Evolutionary conservation across 64 coral and sea anemone genomes (phyloP).

Genomic region (Actinia tenebrosa): DNA sequence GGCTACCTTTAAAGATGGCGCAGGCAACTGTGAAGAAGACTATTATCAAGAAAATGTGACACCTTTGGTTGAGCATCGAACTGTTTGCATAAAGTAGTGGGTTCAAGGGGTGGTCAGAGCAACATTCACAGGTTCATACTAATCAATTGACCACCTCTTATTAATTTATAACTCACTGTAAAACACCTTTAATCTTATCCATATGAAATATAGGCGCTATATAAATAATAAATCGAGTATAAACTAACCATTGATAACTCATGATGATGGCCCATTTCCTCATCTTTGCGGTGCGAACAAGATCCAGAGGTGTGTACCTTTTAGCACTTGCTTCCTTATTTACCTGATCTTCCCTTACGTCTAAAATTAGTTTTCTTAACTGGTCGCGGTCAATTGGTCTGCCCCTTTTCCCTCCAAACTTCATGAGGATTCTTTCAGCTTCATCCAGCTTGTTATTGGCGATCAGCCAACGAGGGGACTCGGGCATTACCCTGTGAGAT

Average conservation of each 20-base stretch:
- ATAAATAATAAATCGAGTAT: too few species aligned
- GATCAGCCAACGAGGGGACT: conserved; percentile 39
- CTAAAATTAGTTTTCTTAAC: background rate
- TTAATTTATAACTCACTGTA: too few species aligned
- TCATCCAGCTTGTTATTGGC: conserved; percentile 28
- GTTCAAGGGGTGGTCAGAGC: too few species aligned
- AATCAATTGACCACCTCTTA: too few species aligned
- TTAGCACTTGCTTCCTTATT: background rate
- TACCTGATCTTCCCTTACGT: background rate
- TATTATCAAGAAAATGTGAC: too few species aligned
- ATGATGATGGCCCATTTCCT: conserved; percentile 11
- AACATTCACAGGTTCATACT: too few species aligned
- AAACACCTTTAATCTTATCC: too few species aligned
- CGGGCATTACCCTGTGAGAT: conserved; percentile 18
- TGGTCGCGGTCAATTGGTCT: background rate
- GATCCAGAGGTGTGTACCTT: conserved; percentile 6
- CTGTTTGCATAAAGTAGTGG: too few species aligned
- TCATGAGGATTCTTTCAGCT: conserved; percentile 13
- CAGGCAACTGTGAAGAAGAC: too few species aligned
- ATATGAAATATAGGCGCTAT: too few species aligned
- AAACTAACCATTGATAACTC: conserved; percentile 2
- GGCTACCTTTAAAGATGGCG: too few species aligned
- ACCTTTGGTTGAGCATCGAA: too few species aligned
- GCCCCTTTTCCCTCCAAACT: conserved; percentile 15
- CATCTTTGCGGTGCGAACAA: conserved; percentile 21